Base-by-base conservation (phyloP, 92 coral and sea anemone species). In the Epizoanthus rinbou region DNA sequence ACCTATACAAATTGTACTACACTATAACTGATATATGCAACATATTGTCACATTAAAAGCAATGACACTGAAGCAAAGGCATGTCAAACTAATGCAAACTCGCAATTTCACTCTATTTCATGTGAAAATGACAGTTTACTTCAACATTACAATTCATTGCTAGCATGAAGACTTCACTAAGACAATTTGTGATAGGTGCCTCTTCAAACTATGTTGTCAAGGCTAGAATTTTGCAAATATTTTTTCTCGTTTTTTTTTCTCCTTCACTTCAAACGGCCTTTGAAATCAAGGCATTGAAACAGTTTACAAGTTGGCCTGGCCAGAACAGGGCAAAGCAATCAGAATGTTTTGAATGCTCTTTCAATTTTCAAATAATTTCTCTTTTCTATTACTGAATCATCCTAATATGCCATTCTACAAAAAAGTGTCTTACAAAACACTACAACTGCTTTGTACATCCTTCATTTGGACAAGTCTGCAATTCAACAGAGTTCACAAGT, bases 221-320 rank as follows among this genome's bases (percentile, higher is more conserved):
- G 66, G 71, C 39, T 59, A 11, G 72, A 78, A 78, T 63, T 78
- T 62, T 71, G 82, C 62, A 78, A 76, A 76, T 76, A 76, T n/a
- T 37, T 22, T 41, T 41, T 63, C 19, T 62, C 9, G 54, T 50
- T 50, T 50, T 13, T 47, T 50, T 0, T 25, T 62, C 24, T 57
- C 37, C 37, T 75, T 58, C 81, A 78, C 47, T 78, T 78, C 82
- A 78, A 41, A 41, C 64, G 62, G 82, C 82, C 82, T 57, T 78
- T 78, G 64, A 78, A 78, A 78, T 60, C 45, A 78, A 78, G 82
- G 70, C 22, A 78, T 45, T 39, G 69, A 78, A 62, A 78, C 57
- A 78, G 70, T 78, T 75, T 58, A 57, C 68, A 75, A 57, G 68
- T 75, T 60, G 6, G 57, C 71, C 82, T 35, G 69, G 64, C 25